Evolutionary conservation across 2,888 invertebrate species (phyloP), one percentile per base, ranked within the genome.

Genomic region (Melinopterus prodromus): DNA sequence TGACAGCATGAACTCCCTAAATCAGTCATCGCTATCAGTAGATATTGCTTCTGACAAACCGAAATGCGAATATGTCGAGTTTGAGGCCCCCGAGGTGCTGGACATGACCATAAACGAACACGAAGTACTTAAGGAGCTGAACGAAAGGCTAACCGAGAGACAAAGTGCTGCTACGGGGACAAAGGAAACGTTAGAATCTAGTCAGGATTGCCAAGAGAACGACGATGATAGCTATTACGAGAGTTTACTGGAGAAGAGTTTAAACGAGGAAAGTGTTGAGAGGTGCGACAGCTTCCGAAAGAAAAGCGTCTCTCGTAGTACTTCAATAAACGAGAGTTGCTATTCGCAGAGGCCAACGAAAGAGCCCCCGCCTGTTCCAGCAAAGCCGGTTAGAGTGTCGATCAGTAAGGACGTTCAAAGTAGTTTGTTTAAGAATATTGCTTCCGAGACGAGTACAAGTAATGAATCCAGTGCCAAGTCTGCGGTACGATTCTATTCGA

Each of bases 321-420:
- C 26, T 71, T 71, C 71, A 16, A 26, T 26, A 26, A 26, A 26
- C 26, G 78, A 72, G 35, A 36, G 37, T 16, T 36, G 26, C 16
- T 38, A 15, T 37, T 16, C 15, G 6, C 72, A 88, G 84, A 85
- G 89, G 70, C 86, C 88, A 2, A 87, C 85, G 0, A 93, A 92
- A 87, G 87, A 91, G 6, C 94, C 94, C 12, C 94, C 94, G 2
- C 94, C 94, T 0, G 92, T 94, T 81, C 94, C 94, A 70, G 90
- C 89, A 0, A 94, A 94, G 89, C 94, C 93, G 14, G 84, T 84
- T 6, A 82, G 86, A 78, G 81, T 74, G 7, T 53, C 69, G 77
- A 77, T 16, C 69, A 69, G 69, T 76, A 76, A 14, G 26, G 69
- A 53, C n/a, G 12, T 78, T 70, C 71, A 71, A 71, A 70, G 70